A percentile compares a stretch with the other conserved stretches of the same genome.
phyloP scores from a whole-genome alignment of 2,113 vertebrate species.

The Capricornis sumatraensis region DNA sequence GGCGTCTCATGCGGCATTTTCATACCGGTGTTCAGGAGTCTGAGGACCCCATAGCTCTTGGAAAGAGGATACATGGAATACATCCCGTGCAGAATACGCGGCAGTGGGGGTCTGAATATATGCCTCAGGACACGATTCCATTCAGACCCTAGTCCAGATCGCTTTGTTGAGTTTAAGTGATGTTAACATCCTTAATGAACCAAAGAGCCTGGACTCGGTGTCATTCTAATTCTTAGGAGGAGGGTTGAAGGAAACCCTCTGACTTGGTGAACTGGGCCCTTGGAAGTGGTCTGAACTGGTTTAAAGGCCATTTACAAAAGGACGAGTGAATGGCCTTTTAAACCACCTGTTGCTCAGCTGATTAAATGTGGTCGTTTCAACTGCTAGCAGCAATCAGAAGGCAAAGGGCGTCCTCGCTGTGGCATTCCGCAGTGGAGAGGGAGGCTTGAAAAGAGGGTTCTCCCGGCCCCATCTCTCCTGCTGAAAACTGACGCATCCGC shows the following conservation, averaged over 20 bases:
- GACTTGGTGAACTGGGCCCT: neutral
- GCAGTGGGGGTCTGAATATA: neutral
- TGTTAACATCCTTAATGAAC: neutral
- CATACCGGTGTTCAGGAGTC: neutral
- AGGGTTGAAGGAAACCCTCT: neutral
- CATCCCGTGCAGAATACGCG: neutral
- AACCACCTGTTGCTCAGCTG: neutral
- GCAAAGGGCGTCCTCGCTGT: neutral
- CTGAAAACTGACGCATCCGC: neutral
- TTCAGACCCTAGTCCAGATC: neutral
- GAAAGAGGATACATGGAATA: neutral
- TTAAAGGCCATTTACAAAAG: neutral
- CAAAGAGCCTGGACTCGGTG: neutral
- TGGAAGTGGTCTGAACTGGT: neutral
- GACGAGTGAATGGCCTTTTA: neutral
- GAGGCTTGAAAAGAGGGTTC: neutral
- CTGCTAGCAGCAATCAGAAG: neutral
- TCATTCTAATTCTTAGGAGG: neutral
- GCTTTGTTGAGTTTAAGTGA: neutral
- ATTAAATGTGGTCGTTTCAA: neutral
- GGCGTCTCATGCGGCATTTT: neutral
- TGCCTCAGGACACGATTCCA: neutral
- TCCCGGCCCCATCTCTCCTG: neutral
- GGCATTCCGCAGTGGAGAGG: neutral
- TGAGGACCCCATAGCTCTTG: neutral